These are phyloP conservation scores for Saturnia pavonia DNA, from an alignment of 2,888 invertebrate genomes.

Conservation along the genomic window DNA sequence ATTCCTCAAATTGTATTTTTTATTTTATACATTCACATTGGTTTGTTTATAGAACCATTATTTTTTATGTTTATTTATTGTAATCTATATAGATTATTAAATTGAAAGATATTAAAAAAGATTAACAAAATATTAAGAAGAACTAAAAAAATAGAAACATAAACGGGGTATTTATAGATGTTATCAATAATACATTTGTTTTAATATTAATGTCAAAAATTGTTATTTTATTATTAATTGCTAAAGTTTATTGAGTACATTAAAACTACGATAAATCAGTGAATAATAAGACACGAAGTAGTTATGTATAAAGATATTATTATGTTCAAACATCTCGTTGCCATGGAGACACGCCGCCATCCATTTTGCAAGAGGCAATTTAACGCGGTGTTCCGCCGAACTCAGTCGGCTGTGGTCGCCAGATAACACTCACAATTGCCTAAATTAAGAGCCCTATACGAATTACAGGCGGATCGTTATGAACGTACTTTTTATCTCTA, in stretches of 20 bases:
- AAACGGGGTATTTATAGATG: too few species aligned
- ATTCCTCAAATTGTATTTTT: too few species aligned
- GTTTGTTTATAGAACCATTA: too few species aligned
- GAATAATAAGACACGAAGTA: neutral
- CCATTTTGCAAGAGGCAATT: slow-evolving; percentile 24
- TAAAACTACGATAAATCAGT: neutral
- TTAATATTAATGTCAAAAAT: too few species aligned
- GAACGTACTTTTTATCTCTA: neutral
- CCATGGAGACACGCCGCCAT: slow-evolving; percentile 3
- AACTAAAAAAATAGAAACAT: too few species aligned
- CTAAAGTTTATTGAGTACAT: neutral
- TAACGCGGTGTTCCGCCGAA: slow-evolving; percentile 29
- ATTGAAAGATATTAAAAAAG: too few species aligned
- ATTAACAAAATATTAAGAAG: too few species aligned
- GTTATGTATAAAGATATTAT: neutral
- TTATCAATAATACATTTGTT: too few species aligned
- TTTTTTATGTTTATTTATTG: too few species aligned
- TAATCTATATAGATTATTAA: too few species aligned
- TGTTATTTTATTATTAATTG: too few species aligned
- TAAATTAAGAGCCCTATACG: slow-evolving; percentile 29
- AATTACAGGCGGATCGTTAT: slow-evolving; percentile 6
- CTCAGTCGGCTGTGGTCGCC: slow-evolving; percentile 35
- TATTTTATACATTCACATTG: too few species aligned
- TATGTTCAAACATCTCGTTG: slow-evolving; percentile 5
- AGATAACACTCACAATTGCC: slow-evolving; percentile 38